Percentiles rank a stretch among this genome's conserved stretches.
These are phyloP conservation scores for Meteorus sp. DNA, from an alignment of 1,140 invertebrate species.

Conservation along the genomic window DNA sequence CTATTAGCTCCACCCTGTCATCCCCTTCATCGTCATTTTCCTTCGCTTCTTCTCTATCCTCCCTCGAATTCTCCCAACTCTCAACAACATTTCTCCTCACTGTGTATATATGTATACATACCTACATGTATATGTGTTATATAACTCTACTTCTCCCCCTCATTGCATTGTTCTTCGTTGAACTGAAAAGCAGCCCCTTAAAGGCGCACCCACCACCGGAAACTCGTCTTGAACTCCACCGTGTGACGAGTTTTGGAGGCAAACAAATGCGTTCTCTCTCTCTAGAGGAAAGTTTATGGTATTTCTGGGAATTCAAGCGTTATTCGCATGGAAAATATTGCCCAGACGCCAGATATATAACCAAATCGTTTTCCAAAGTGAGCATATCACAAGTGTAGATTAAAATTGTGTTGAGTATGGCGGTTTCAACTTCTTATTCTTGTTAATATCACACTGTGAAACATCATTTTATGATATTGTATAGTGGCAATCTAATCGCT, in stretches of 20 bases:
- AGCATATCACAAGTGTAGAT: too few species aligned
- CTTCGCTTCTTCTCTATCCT: not conserved
- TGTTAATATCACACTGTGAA: too few species aligned
- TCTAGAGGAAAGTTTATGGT: constrained; percentile 2
- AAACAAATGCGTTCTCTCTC: not conserved
- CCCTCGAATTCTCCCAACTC: not conserved
- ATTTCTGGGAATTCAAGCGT: constrained; percentile 1
- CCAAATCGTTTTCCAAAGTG: too few species aligned
- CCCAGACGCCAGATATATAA: not conserved
- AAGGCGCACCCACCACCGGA: constrained; percentile 12
- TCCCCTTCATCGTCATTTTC: not conserved
- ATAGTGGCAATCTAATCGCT: too few species aligned
- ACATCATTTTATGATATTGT: too few species aligned
- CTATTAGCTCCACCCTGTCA: constrained; percentile 23
- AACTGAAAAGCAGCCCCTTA: constrained; percentile 9
- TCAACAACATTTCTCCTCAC: not conserved
- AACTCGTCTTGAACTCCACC: not conserved
- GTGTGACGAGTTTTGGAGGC: not conserved
- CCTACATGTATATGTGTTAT: too few species aligned
- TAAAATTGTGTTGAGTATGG: too few species aligned
- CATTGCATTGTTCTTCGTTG: constrained; percentile 7
- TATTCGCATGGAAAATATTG: not conserved
- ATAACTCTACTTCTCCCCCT: not conserved
- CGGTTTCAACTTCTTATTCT: too few species aligned
- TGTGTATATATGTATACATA: too few species aligned